Base-by-base conservation (phyloP, 2,797 vertebrate species). In the Myripristis jacobus region DNA sequence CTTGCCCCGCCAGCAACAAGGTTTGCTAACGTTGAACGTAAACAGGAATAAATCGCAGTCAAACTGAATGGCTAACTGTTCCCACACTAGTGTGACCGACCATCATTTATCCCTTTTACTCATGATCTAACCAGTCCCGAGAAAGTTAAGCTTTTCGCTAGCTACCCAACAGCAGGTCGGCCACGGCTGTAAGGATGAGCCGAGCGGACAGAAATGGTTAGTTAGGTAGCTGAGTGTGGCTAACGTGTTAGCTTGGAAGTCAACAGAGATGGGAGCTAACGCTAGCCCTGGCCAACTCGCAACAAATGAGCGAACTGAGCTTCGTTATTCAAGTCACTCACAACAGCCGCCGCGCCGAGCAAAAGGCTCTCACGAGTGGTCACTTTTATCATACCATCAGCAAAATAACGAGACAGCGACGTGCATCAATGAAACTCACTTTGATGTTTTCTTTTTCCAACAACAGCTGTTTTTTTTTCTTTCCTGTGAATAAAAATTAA, bases 401-500 rank as follows among this genome's bases (percentile, higher is more conserved):
- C n/a, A 6, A n/a, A 38, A 53, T 61, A 2, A 51, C 1, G 48
- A 50, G 67, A 41, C 25, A 58, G 15, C 51, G 12, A 46, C 56
- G 52, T 16, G 2, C 47, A 59, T 44, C 58, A 70, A 19, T 18
- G 18, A 81, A 92, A 93, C 91, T 93, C 87, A 93, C 92, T 93
- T 87, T 89, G 89, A 90, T 79, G 86, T 81, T 88, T 79, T 86
- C 87, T 91, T 95, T 93, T 80, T 82, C 68, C 89, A 87, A 92
- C 90, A 88, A 87, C 90, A 94, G 94, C 93, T 94, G 94, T 93
- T 89, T 87, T 88, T 87, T 41, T 87, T 41, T 51, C 58, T 70
- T 86, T 68, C 82, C 85, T 85, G 89, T 89, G 90, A 91, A 92
- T 91, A 91, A 92, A 94, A 95, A 93, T 93, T 82, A 86, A 90